Conservation (phyloP, 2,113 vertebrate genomes). For the Athene cunicularia region DNA sequence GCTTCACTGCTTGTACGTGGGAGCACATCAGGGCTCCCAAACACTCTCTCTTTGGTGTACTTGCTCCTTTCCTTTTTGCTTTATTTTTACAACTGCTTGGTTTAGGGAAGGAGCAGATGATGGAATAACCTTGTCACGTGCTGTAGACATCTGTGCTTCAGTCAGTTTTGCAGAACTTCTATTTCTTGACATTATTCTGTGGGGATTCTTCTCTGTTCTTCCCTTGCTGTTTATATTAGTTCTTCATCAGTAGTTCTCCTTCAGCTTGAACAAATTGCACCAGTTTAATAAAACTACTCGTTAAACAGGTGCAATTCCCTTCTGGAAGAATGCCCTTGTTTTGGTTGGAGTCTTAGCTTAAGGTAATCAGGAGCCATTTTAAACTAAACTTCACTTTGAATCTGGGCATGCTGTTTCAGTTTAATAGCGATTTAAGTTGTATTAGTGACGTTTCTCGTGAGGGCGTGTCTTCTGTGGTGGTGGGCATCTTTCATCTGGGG, state of each 20-base stretch:
- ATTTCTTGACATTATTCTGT: not conserved
- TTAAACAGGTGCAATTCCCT: not conserved
- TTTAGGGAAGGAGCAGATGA: not conserved
- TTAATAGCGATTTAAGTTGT: not conserved
- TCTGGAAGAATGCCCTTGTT: not conserved
- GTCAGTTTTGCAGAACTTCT: not conserved
- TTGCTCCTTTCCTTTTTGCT: not conserved
- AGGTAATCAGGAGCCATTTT: not conserved
- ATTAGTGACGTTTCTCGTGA: not conserved
- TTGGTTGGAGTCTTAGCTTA: not conserved
- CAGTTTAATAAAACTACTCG: not conserved
- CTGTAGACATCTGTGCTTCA: not conserved
- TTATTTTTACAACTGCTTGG: not conserved
- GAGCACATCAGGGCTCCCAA: not conserved
- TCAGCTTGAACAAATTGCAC: slow-evolving; percentile 11
- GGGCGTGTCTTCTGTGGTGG: not conserved
- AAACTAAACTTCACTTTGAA: not conserved
- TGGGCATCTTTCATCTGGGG: not conserved
- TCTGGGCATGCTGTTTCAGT: not conserved
- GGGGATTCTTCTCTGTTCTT: not conserved
- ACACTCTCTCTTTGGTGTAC: not conserved
- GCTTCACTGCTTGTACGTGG: fast-evolving
- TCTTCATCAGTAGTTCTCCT: slow-evolving; percentile 5
- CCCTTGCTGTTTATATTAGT: not conserved
- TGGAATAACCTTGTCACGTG: not conserved